Conservation (phyloP, 2,113 vertebrate genomes). For the Stigmatopora nigra region DNA sequence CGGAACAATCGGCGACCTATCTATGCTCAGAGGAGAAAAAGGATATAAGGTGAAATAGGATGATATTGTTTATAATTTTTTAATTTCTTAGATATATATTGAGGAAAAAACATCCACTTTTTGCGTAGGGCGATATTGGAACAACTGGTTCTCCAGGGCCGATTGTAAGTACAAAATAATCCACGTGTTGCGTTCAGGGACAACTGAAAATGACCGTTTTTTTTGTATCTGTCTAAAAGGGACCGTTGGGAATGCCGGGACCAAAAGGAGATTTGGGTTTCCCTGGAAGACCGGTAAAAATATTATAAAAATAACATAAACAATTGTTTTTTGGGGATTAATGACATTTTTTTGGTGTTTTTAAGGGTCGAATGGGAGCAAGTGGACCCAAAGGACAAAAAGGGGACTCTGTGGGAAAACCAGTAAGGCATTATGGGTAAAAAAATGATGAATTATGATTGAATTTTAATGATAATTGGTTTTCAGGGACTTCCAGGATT, state of each 20-base stretch:
- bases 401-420: conserved; percentile 69
- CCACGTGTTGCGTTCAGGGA: not conserved
- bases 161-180: not conserved
- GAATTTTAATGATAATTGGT: not conserved
- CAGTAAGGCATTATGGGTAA: conserved; percentile 66
- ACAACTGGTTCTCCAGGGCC: not conserved
- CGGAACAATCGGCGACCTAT: not conserved
- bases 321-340: no score
- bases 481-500: conserved; percentile 79
- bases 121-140: not conserved
- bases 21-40: not conserved
- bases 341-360: no score
- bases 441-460: not conserved
- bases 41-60: not conserved
- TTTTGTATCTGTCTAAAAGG: conserved; percentile 64
- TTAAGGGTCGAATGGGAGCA: conserved; percentile 84
- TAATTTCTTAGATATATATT: not conserved
- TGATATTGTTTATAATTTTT: not conserved
- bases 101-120: not conserved
- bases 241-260: conserved; percentile 81
- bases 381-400: conserved; percentile 79
- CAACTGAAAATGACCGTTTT: not conserved
- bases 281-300: conserved; percentile 86
- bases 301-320: no score
- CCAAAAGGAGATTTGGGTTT: conserved; percentile 88